Evolutionary conservation across 2,113 vertebrate species (phyloP), one percentile per base, ranked within the genome.

Genomic region (Callithrix jacchus): DNA sequence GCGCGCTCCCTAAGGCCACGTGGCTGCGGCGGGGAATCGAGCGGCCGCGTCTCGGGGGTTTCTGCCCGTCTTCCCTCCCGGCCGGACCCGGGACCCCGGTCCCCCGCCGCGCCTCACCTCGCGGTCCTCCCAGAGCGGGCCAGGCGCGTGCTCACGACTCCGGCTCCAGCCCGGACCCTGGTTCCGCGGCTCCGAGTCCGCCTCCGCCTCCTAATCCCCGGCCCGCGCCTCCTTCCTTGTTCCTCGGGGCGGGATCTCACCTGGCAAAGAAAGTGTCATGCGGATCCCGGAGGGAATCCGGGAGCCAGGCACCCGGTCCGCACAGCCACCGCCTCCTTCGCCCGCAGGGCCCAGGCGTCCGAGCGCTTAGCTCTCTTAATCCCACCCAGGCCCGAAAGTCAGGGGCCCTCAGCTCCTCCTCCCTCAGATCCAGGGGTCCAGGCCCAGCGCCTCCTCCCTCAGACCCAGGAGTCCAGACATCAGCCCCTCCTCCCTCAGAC

Each of bases 241-340:
- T 88, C 89, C 95, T 90, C 70, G 32, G 0, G 77, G 91, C 66
- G 21, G 80, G 89, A 54, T 73, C 68, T 91, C 91, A 93, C 97
- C 97, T 95, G 96, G 90, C 87, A 73, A 68, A 80, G 90, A 82
- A 87, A 88, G 52, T 18, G 68, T 77, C 92, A 11, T 13, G 86
- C 16, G 30, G 45, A 45, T 89, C 79, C 35, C 66, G 30, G 30
- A 47, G n/a, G 64, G 27, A 10, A 14, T 2, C 23, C 32, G 10
- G 71, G 85, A 35, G 61, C 84, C 74, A 83, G 88, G 71, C 32
- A 2, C 4, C 52, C 2, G 8, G 27, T 32, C 68, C 30, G 0
- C 54, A 40, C 54, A 20, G 77, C 49, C 80, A 54, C 61, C 37
- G 35, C 37, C 81, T 56, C 70, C n/a, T 25, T 30, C 8, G 2